Conservation (phyloP, 2,797 vertebrate species). For the Sarcoramphus papa region DNA sequence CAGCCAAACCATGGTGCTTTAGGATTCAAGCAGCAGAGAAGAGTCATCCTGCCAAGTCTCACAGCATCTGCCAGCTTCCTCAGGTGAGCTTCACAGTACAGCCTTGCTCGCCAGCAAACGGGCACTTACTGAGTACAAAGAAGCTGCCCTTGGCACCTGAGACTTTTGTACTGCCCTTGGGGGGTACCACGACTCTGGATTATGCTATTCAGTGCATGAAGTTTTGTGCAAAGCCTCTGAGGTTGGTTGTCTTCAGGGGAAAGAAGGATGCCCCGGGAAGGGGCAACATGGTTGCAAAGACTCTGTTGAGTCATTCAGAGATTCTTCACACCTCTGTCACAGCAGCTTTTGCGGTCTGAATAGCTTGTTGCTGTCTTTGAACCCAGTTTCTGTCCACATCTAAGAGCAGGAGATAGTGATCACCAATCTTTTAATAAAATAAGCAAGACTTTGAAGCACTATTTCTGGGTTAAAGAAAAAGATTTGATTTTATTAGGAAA, state of each 20-base stretch:
- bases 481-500: background rate
- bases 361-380: background rate
- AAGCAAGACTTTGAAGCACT: background rate
- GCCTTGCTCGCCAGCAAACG: background rate
- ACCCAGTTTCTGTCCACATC: background rate
- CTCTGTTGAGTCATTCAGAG: background rate
- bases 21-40: constrained; percentile 58
- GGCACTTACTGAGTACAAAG: background rate
- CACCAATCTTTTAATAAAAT: background rate
- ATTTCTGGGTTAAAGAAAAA: background rate
- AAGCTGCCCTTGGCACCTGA: background rate
- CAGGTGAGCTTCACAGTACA: background rate
- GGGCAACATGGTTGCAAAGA: background rate
- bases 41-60: background rate
- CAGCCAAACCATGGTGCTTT: constrained; percentile 64
- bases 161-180: background rate
- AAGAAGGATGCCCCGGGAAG: background rate
- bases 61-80: background rate
- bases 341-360: background rate
- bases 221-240: background rate
- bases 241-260: background rate
- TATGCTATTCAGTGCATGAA: background rate
- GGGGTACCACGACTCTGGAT: background rate
- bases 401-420: background rate
- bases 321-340: background rate